These are phyloP conservation scores for Noctuana brunneofusca DNA, from an alignment of 2,888 invertebrate species.

Conservation along the genomic window DNA sequence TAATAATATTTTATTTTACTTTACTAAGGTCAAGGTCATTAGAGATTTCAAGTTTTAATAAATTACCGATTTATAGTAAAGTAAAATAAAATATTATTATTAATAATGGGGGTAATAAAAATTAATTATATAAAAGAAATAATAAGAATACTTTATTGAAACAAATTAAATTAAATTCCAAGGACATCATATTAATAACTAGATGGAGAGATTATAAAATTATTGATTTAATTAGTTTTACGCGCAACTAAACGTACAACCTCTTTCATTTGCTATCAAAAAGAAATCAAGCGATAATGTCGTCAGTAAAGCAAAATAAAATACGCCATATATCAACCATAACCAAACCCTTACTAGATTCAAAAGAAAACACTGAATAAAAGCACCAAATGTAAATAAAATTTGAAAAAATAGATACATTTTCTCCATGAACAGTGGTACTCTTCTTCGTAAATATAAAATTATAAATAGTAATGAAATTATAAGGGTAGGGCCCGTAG, in stretches of 20 bases:
- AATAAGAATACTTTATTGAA: too few species aligned
- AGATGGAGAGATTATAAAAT: too few species aligned
- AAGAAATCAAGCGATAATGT: slow-evolving; percentile 68
- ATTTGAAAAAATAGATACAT: slow-evolving; percentile 79
- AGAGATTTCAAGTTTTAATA: neutral
- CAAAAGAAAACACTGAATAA: slow-evolving; percentile 73
- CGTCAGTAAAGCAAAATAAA: slow-evolving; percentile 68
- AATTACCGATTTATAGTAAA: neutral
- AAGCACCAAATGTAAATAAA: slow-evolving; percentile 74
- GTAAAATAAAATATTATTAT: too few species aligned
- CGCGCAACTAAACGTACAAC: slow-evolving; percentile 77
- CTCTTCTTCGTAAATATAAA: slow-evolving; percentile 69
- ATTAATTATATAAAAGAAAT: too few species aligned
- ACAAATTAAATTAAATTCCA: too few species aligned
- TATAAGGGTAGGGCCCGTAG: slow-evolving; percentile 71
- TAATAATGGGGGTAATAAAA: too few species aligned
- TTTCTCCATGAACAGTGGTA: slow-evolving; percentile 77
- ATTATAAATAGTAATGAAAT: slow-evolving; percentile 71
- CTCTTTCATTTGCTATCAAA: slow-evolving; percentile 75
- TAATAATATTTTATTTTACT: too few species aligned
- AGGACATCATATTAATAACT: too few species aligned
- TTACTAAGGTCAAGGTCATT: neutral
- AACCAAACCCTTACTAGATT: slow-evolving; percentile 69
- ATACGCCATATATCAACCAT: slow-evolving; percentile 72
- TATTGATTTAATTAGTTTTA: slow-evolving; percentile 42